Conservation (phyloP, 2,888 invertebrate genomes). For the Iphiclides podalirius region DNA sequence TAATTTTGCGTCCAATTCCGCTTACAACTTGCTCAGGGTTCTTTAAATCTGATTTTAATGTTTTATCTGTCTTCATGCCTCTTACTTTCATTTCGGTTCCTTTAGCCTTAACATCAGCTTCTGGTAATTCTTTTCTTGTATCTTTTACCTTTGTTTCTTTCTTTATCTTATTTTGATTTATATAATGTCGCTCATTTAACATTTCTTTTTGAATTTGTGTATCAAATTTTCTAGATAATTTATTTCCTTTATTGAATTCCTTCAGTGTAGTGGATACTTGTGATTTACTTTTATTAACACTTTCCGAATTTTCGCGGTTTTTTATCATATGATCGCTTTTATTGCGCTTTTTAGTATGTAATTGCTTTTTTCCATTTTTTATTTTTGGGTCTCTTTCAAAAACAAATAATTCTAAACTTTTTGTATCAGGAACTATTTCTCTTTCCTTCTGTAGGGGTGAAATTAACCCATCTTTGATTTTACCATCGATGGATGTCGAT, state of each 20-base stretch:
- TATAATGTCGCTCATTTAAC: background rate
- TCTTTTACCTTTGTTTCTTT: background rate
- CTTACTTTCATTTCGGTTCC: background rate
- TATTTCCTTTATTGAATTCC: background rate
- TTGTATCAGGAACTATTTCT: slow-evolving; percentile 6
- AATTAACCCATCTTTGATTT: slow-evolving; percentile 7
- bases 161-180: background rate
- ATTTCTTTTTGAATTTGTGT: background rate
- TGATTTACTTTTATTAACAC: slow-evolving; percentile 1
- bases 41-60: slow-evolving; percentile 12
- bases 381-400: background rate
- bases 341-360: background rate
- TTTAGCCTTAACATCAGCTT: background rate
- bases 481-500: slow-evolving; percentile 6
- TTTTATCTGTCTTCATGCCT: slow-evolving; percentile 11
- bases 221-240: background rate
- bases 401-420: background rate
- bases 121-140: background rate
- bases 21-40: background rate
- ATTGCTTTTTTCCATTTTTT: background rate
- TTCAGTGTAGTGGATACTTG: slow-evolving; percentile 1
- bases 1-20: background rate
- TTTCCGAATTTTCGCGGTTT: background rate
- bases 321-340: background rate
- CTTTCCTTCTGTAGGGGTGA: slow-evolving; percentile 16